phyloP scores from a whole-genome alignment of 2,888 invertebrate genomes.

The Slavum lentiscoides region DNA sequence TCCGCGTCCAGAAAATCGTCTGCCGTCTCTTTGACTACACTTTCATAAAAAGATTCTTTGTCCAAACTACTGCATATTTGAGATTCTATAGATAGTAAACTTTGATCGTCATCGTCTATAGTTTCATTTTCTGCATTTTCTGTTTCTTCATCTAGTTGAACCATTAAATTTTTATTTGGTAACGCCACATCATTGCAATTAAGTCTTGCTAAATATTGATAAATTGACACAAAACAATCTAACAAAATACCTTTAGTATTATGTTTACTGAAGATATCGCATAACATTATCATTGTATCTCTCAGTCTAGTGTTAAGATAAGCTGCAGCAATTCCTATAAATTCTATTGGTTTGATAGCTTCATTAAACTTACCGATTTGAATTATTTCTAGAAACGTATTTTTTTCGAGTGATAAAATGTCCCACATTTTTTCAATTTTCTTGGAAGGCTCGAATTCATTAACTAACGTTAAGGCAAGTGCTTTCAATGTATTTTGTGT shows the following conservation, averaged over 20 bases:
- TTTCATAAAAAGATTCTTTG: too few species aligned
- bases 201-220: constrained; percentile 14
- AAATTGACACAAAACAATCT: constrained; percentile 5
- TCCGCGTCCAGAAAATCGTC: neutral
- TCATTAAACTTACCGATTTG: constrained; percentile 9
- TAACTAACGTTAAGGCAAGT: neutral
- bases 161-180: neutral
- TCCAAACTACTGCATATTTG: neutral
- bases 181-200: neutral
- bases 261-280: neutral
- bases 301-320: neutral
- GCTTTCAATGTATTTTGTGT: constrained; percentile 13
- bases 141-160: neutral
- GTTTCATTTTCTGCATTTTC: neutral
- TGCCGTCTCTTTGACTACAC: neutral
- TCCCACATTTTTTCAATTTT: constrained; percentile 32
- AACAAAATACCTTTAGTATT: neutral
- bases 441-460: neutral
- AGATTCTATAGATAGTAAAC: neutral
- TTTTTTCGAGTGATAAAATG: constrained; percentile 17
- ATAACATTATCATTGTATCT: constrained; percentile 28
- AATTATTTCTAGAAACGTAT: neutral
- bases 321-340: constrained; percentile 28
- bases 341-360: constrained; percentile 1
- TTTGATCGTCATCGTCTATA: too few species aligned